Conservation (phyloP, 1,140 invertebrate species). For the Drosophila bocqueti region DNA sequence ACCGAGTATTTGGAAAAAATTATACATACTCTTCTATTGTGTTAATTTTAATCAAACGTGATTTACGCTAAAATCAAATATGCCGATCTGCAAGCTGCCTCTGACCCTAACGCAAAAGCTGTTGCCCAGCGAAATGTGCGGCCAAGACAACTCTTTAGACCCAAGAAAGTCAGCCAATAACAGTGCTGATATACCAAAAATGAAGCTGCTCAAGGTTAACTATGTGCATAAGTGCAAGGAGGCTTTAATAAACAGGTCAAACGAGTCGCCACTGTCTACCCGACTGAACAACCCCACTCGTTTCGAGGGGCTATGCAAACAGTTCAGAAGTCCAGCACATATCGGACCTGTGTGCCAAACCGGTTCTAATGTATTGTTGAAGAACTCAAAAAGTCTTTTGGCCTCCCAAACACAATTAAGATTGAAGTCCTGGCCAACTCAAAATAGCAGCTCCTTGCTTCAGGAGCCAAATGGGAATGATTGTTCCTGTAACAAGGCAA, state of each 20-base stretch:
- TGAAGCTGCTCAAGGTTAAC: constrained; percentile 78
- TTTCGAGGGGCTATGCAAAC: constrained; percentile 50
- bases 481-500: constrained; percentile 42
- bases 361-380: constrained; percentile 1
- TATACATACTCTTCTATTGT: neutral
- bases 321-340: constrained; percentile 1
- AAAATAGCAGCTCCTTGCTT: constrained; percentile 6
- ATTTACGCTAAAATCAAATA: constrained; percentile 19
- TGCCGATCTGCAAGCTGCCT: constrained; percentile 65
- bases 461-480: constrained; percentile 9
- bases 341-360: neutral
- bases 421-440: constrained; percentile 59
- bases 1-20: neutral
- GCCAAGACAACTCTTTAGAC: constrained; percentile 65
- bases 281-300: constrained; percentile 55
- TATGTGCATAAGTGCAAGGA: constrained; percentile 81
- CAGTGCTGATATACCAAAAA: constrained; percentile 70
- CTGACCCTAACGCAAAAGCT: constrained; percentile 18
- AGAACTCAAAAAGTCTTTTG: constrained; percentile 20
- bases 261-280: constrained; percentile 24
- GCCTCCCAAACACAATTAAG: constrained; percentile 52
- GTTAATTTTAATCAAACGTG: constrained; percentile 8
- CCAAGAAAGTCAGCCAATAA: constrained; percentile 56
- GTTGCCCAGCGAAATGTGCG: constrained; percentile 35
- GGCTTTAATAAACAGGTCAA: constrained; percentile 68